Evolutionary conservation across 2,113 vertebrate species (phyloP), one percentile per base, ranked within the genome.

Genomic region (Channa argus): DNA sequence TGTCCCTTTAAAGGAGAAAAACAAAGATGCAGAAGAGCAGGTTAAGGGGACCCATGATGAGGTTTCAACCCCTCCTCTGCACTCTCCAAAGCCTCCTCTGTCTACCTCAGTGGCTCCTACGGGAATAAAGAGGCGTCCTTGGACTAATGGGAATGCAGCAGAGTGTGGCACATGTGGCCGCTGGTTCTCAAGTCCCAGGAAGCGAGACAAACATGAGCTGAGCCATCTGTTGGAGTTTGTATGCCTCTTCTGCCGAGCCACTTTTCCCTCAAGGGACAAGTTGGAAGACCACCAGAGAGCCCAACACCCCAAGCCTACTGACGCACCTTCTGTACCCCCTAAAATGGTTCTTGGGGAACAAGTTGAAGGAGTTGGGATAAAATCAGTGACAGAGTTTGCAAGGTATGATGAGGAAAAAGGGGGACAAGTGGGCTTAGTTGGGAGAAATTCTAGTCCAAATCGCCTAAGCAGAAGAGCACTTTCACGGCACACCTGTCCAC

Each of bases 151-250:
- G 45, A 93, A 95, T 34, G 92, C 94, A 39, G 94, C 95, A 45
- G 92, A 94, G 70, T 97, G 96, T 10, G 90, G 92, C 14, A 94
- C 95, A 14, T 97, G 96, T 59, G 94, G 95, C 60, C 94, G 96
- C 74, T 94, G 93, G 76, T 97, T 96, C 77, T 93, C 95, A 6
- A 96, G 94, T 51, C 74, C 92, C 61, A 91, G 94, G 76, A 97
- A 96, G 79, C 91, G 96, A 86, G 93, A 94, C 74, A 96, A 96
- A 83, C 96, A 97, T 41, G 95, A 96, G 76, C 91, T 96, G 55
- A 94, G 93, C 66, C 96, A 96, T 53, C 91, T 95, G 62, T 89
- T 94, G 36, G 94, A 95, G 89, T 94, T 95, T 60, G 89, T 94
- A 0, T 95, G 94, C 84, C 88, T 95, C 65, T 90, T 93, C 74